Base-by-base conservation (phyloP, 2,113 vertebrate species). In the Chiloscyllium plagiosum region DNA sequence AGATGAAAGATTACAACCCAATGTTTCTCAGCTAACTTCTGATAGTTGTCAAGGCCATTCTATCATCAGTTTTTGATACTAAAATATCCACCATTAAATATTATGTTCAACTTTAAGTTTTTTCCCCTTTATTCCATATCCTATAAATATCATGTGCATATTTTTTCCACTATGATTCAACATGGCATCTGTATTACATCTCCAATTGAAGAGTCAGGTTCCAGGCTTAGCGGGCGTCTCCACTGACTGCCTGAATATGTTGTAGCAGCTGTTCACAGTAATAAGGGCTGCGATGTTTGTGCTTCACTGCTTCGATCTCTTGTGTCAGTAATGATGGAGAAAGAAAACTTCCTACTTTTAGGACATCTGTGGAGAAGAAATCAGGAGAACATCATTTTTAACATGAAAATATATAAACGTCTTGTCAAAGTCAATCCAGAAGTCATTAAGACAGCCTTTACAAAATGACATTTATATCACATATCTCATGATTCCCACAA, bases 201-300 rank as follows among this genome's bases (percentile, higher is more conserved):
- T 68, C 65, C 61, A 17, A 8, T 5, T 95, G 94, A 52, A 52
- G 26, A 24, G 24, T 72, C 69, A 61, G 94, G 68, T 29, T 15
- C 68, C 0, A 1, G 72, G 96, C 66, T 97, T 96, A 97, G 33
- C 15, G 87, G 10, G 96, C 47, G n/a, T 96, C 56, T 33, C 72
- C 37, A 33, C 72, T 86, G 97, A 96, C 85, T 96, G 33, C 47
- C 90, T 95, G 97, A 61, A 98, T 94, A 96, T 99, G 98, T 61
- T 97, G 97, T 0, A 99, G 98, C 0, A 99, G 98, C 92, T 97
- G 98, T 96, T 99, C 97, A 1, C 99, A 99, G 96, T 97, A 97
- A 37, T 93, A 0, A 0, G 98, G 97, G 0, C 97, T 98, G 94
- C 98, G 98, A 72, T 99, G 99, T 96, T 99, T 99, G 94, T 98